Conservation (phyloP, 2,113 vertebrate species). For the Miniopterus natalensis region DNA sequence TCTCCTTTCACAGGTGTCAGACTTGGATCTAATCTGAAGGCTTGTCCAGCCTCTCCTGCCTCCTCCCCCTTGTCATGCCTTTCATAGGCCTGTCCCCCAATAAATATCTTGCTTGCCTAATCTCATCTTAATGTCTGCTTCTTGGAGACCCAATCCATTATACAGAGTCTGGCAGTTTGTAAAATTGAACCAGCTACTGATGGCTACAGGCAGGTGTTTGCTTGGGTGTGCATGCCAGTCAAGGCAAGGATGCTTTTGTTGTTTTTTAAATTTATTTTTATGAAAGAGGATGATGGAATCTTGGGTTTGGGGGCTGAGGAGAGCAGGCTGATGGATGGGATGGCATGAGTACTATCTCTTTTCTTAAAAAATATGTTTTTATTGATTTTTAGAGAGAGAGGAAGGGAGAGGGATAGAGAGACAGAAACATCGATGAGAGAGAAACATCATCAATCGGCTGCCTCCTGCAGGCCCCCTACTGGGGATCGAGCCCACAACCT, state of each 20-base stretch:
- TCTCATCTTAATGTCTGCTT: neutral
- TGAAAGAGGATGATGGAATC: neutral
- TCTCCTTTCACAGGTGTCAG: neutral
- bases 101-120: neutral
- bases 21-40: neutral
- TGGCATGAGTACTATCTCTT: neutral
- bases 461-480: too few relatives aligned
- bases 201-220: neutral
- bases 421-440: too few relatives aligned
- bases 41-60: neutral
- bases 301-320: neutral
- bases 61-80: neutral
- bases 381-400: too few relatives aligned
- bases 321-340: neutral
- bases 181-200: neutral
- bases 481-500: too few relatives aligned
- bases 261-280: constrained; percentile 21
- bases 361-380: too few relatives aligned
- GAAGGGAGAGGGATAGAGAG: too few relatives aligned
- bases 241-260: neutral
- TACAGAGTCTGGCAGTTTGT: neutral
- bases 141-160: neutral
- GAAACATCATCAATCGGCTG: too few relatives aligned
- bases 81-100: neutral
- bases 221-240: neutral